phyloP scores from a whole-genome alignment of 2,888 invertebrate species.

The Trichogramma dendrolimi region DNA sequence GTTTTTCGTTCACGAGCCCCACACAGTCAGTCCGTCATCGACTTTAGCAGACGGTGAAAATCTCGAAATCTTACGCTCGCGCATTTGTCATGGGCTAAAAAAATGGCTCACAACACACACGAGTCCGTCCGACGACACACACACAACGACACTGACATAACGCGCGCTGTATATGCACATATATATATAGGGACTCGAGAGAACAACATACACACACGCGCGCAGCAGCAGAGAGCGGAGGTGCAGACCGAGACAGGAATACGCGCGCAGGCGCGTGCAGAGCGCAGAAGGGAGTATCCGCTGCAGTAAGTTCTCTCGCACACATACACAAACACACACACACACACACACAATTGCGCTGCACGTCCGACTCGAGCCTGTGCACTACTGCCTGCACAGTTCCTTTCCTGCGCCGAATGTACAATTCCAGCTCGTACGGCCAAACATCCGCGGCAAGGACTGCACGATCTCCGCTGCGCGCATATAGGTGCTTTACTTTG shows the following conservation, averaged over 20 bases:
- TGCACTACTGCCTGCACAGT: conserved; percentile 6
- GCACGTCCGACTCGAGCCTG: conserved; percentile 43
- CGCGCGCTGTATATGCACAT: too few species aligned
- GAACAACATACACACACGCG: not conserved
- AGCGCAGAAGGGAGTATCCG: too few species aligned
- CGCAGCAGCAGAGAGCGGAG: not conserved
- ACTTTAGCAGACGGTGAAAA: too few species aligned
- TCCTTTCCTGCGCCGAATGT: not conserved
- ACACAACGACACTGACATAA: too few species aligned
- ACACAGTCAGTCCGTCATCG: too few species aligned
- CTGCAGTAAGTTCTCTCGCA: too few species aligned
- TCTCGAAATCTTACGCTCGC: too few species aligned
- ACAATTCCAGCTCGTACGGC: not conserved
- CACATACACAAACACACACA: not conserved
- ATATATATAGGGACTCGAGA: too few species aligned
- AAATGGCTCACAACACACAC: too few species aligned
- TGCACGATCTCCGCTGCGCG: not conserved
- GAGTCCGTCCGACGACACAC: too few species aligned
- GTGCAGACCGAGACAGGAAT: not conserved
- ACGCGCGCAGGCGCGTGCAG: not conserved
- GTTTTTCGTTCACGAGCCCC: too few species aligned
- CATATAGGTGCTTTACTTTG: conserved; percentile 5
- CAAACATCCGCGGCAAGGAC: not conserved
- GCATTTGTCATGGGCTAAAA: too few species aligned
- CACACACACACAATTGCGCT: conserved; percentile 36